phyloP scores from a whole-genome alignment of 2,888 invertebrate species.

The Pristionchus fissidentatus region DNA sequence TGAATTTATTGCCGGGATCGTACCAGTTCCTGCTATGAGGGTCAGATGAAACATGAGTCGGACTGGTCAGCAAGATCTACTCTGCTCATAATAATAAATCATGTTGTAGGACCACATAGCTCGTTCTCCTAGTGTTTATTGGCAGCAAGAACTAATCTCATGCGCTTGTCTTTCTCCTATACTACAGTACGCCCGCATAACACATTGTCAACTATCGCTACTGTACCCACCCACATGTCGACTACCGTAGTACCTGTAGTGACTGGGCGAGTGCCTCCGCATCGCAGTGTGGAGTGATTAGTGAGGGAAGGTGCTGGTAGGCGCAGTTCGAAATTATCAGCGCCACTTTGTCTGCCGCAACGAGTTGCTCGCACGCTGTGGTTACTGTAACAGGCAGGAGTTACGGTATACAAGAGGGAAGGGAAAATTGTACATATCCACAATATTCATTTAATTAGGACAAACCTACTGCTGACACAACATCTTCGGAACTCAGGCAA shows the following conservation, averaged over 20 bases:
- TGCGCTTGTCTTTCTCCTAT: no score
- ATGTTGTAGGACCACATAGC: no score
- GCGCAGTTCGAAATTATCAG: slow-evolving; percentile 77
- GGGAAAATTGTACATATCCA: slow-evolving; percentile 37
- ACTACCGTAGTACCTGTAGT: slow-evolving; percentile 58
- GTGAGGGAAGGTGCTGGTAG: slow-evolving; percentile 73
- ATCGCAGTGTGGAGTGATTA: slow-evolving; percentile 75
- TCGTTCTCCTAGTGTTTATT: no score
- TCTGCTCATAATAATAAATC: no score
- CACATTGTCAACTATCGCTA: no score
- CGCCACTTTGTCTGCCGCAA: slow-evolving; percentile 77
- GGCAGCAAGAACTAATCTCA: no score
- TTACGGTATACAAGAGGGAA: not conserved
- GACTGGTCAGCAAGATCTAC: not conserved
- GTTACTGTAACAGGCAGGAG: slow-evolving; percentile 2
- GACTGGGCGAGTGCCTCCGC: slow-evolving; percentile 75
- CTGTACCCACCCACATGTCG: no score
- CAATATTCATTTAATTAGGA: no score
- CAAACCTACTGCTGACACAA: no score
- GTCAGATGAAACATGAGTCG: not conserved
- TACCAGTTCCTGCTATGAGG: no score
- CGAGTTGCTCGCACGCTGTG: slow-evolving; percentile 50
- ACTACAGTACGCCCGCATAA: no score
- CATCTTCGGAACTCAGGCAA: not conserved
- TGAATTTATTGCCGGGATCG: no score